Base-by-base conservation (phyloP, 2,888 invertebrate genomes). In the Eupithecia pulchellata region DNA sequence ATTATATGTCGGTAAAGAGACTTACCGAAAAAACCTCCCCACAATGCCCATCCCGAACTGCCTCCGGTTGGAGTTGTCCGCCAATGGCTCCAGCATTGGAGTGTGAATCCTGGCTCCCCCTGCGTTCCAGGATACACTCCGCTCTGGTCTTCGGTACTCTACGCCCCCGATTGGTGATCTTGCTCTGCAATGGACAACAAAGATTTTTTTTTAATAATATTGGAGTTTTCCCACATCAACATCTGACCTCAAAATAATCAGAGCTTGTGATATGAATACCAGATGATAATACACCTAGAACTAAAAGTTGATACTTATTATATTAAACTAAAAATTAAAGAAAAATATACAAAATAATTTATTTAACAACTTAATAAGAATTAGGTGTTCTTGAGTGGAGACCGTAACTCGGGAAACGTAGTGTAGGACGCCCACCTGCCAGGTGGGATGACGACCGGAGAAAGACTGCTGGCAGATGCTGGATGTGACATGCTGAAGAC, bases 51-150 rank as follows among this genome's bases (percentile, higher is more conserved):
- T 96, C 82, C 98, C 97, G 88, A 96, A 97, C 88, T 97, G 97
- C 81, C 98, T 96, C 75, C 98, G 95, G 86, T 98, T 96, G 25
- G 98, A 98, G 92, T 98, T 98, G 89, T 98, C 98, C 75, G 98
- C 95, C 20, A 98, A 96, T n/a, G 97, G 97, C 84, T 98, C 98
- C 70, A 99, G 95, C 80, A 98, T 95, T 66, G 96, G 96, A 17
- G 97, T 96, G 75, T 96, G 96, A 79, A 98, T 97, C 76, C 97
- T 95, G 27, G 96, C 96, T 11, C 97, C 97, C 74, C 91, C 92
- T 71, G 92, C 89, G 55, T 91, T 92, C 91, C 89, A 92, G 61
- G 89, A 93, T 76, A 90, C 91, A 78, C 85, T 93, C 80, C 90
- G 84, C 85, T 94, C 95, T 2, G 94, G 95, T 75, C 92, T 85